phyloP scores from a whole-genome alignment of 2,113 vertebrate species.

The Vimba vimba region DNA sequence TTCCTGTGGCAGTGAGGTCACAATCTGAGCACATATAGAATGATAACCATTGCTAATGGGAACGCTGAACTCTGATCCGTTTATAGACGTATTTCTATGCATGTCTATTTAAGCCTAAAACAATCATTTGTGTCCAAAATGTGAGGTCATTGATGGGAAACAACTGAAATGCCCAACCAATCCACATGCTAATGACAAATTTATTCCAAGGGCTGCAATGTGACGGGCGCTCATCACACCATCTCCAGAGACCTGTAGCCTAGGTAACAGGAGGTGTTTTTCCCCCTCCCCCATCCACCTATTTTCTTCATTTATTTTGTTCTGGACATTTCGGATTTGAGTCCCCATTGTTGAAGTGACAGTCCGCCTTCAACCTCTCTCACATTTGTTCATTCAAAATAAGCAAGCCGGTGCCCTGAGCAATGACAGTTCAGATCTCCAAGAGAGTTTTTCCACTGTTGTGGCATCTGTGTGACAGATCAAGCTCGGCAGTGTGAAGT shows the following conservation, averaged over 20 bases:
- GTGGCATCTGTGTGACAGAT: slow-evolving; percentile 19
- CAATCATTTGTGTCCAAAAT: background rate
- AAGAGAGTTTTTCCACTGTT: slow-evolving; percentile 25
- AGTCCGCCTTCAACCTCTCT: slow-evolving; percentile 12
- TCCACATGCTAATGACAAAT: slow-evolving; percentile 40
- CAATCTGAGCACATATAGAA: background rate
- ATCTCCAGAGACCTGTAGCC: slow-evolving; percentile 47
- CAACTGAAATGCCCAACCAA: slow-evolving; percentile 18
- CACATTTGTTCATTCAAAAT: slow-evolving; percentile 28
- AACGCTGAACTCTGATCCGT: background rate
- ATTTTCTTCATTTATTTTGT: slow-evolving; percentile 39
- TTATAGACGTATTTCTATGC: background rate
- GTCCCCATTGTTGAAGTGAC: slow-evolving; percentile 36
- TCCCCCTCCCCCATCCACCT: background rate
- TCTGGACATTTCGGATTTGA: slow-evolving; percentile 12
- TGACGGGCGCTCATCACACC: background rate
- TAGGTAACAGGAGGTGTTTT: slow-evolving; percentile 55
- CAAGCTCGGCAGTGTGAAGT: slow-evolving; percentile 24
- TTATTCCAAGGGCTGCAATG: slow-evolving; percentile 25
- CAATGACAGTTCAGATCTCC: slow-evolving; percentile 16
- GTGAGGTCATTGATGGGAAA: slow-evolving; percentile 18
- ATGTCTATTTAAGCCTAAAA: no score
- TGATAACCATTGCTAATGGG: background rate
- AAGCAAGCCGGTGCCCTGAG: background rate
- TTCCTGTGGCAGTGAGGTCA: background rate